Conservation (phyloP, 2,113 vertebrate species). For the Dolichallabes microphthalmus region DNA sequence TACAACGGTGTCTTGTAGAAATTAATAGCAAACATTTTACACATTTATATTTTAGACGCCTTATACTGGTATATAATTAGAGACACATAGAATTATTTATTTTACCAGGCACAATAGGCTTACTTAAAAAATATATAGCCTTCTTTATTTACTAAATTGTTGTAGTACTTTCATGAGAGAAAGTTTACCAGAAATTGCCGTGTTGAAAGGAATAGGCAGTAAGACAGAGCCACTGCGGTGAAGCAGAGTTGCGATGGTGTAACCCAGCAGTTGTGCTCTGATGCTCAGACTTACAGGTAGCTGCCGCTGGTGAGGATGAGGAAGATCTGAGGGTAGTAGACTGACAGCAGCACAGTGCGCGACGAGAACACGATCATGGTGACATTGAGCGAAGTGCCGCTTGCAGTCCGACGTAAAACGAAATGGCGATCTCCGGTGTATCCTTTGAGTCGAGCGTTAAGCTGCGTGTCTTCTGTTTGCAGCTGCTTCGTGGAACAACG, state of each 20-base stretch:
- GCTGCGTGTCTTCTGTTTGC: constrained; percentile 60
- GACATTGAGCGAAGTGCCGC: constrained; percentile 72
- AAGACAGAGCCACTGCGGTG: not conserved
- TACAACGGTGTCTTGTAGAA: not conserved
- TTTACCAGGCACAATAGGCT: not conserved
- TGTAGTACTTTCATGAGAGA: too few relatives aligned
- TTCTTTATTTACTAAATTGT: not conserved
- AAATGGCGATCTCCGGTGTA: constrained; percentile 55
- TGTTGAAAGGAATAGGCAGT: not conserved
- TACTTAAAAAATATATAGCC: not conserved
- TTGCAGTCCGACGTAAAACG: constrained; percentile 59
- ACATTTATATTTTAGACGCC: not conserved
- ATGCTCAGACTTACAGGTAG: constrained; percentile 85
- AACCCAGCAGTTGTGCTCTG: not conserved
- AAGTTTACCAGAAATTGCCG: not conserved
- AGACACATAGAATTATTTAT: not conserved
- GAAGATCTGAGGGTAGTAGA: constrained; percentile 97
- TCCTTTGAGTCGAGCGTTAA: constrained; percentile 55
- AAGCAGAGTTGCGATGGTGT: not conserved
- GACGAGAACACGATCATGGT: constrained; percentile 94
- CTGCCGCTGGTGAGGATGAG: constrained; percentile 96
- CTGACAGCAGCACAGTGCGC: constrained; percentile 91
- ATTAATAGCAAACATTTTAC: not conserved
- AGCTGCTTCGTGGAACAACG: constrained; percentile 60
- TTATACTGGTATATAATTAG: not conserved